Evolutionary conservation across 2,113 vertebrate genomes (phyloP).

Genomic region (Sapajus apella): DNA sequence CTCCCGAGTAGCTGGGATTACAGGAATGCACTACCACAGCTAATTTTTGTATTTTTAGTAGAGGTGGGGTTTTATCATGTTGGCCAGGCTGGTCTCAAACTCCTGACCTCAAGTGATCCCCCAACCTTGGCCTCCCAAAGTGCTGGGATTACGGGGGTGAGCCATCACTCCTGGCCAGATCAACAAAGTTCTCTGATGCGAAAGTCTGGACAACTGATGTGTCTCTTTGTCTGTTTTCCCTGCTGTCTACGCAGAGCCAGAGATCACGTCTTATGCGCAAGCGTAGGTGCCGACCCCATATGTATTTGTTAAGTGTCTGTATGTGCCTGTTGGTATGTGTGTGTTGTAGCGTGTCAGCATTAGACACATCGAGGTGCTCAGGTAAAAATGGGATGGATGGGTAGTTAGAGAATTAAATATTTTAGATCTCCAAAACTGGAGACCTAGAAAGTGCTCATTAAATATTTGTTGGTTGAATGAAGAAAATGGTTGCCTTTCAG

Average conservation of each 20-base stretch:
- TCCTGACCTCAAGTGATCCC: too few relatives aligned
- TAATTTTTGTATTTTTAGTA: too few relatives aligned
- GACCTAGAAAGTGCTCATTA: not conserved
- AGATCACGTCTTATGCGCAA: not conserved
- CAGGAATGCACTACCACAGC: too few relatives aligned
- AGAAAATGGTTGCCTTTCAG: not conserved
- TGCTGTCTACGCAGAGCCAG: too few relatives aligned
- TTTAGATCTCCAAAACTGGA: not conserved
- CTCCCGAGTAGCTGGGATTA: too few relatives aligned
- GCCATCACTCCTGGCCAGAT: too few relatives aligned
- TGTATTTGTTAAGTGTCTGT: not conserved
- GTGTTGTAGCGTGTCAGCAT: not conserved
- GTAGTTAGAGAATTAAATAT: not conserved
- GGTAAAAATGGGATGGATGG: not conserved
- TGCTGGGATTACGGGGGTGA: too few relatives aligned
- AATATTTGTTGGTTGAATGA: not conserved
- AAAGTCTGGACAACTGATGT: not conserved
- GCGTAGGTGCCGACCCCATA: rapidly evolving
- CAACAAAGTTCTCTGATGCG: too few relatives aligned
- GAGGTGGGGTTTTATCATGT: too few relatives aligned
- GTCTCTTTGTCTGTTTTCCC: not conserved
- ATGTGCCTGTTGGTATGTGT: not conserved
- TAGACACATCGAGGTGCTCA: not conserved
- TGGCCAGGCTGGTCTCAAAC: too few relatives aligned
- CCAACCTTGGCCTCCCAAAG: too few relatives aligned